These are phyloP conservation scores for Hydropsyche tenuis DNA, from an alignment of 1,140 invertebrate genomes.

Conservation along the genomic window DNA sequence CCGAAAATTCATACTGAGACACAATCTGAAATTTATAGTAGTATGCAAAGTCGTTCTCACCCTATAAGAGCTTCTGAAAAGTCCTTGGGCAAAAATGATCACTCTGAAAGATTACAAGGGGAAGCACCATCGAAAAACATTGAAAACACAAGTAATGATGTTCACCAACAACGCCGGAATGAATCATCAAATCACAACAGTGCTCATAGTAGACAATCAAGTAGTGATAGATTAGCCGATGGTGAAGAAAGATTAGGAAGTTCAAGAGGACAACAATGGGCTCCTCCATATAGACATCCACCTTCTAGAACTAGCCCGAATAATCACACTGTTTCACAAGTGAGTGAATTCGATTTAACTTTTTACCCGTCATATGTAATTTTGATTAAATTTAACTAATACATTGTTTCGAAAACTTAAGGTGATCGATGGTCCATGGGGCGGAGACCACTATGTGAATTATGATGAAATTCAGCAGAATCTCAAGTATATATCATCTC, in stretches of 20 bases:
- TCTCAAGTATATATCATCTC: constrained; percentile 67
- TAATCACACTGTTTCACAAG: constrained; percentile 47
- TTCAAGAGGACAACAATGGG: constrained; percentile 52
- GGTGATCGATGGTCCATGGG: constrained; percentile 64
- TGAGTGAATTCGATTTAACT: constrained; percentile 15
- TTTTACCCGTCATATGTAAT: not conserved
- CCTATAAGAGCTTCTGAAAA: constrained; percentile 60
- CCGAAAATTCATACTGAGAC: constrained; percentile 56
- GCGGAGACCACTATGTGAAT: constrained; percentile 80
- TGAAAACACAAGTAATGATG: constrained; percentile 50
- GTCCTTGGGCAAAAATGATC: constrained; percentile 55
- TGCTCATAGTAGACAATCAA: constrained; percentile 54
- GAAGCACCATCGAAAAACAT: constrained; percentile 49
- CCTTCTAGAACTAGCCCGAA: constrained; percentile 44
- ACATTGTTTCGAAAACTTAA: constrained; percentile 43
- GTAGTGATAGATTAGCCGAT: constrained; percentile 51
- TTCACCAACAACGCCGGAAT: constrained; percentile 41
- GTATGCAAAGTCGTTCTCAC: constrained; percentile 58
- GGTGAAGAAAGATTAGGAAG: constrained; percentile 23
- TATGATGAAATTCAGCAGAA: constrained; percentile 85
- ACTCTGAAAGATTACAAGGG: constrained; percentile 53
- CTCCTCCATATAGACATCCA: constrained; percentile 49
- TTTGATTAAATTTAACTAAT: not conserved
- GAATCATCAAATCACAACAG: constrained; percentile 54
- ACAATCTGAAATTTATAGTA: constrained; percentile 55